Base-by-base conservation (phyloP, 1,140 invertebrate species). In the Leptinotarsa defecta region DNA sequence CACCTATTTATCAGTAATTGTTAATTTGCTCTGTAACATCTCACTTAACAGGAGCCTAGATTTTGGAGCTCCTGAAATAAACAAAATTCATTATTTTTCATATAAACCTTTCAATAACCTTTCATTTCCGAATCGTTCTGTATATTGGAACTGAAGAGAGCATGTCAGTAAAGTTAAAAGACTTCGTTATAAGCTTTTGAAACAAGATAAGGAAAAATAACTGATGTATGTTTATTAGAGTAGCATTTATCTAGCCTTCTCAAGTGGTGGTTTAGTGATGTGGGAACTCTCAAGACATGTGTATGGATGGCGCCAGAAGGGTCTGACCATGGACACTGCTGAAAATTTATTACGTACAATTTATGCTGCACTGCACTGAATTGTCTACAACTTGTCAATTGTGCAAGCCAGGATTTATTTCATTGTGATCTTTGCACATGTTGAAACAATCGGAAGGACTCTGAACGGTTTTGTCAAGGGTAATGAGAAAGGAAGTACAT, bases 181-280 rank as follows among this genome's bases (percentile, higher is more conserved):
- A 65, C 24, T 27, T 3, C 24, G 63, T 19, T 65, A 65, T 27
- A 22, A 65, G 63, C 63, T 27, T 65, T 65, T 65, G 52, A 65
- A 65, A 22, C 24, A 27, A 65, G 63, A 65, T 27, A 65, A 65
- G 63, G 13, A 65, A 65, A 65, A 24, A 65, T 65, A 65, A 65
- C 63, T 65, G 63, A 65, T 65, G 63, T 65, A 65, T 65, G 63
- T 65, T 65, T 65, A 65, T 65, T 65, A 65, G 63, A 65, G 63
- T 20, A 65, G 24, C 63, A 27, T 65, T 65, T 65, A 65, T 65
- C 63, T 65, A 65, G 63, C 20, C 63, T 65, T 65, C 63, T 65
- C 24, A 65, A 65, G 63, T 65, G 63, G 63, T 20, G 63, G 63
- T 65, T 65, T 65, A 65, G 22, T 65, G 24, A 65, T 65, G 63